A percentile compares a stretch with the other conserved stretches of the same genome.
phyloP scores from a whole-genome alignment of 2,888 invertebrate genomes.

The Stramonita haemastoma region DNA sequence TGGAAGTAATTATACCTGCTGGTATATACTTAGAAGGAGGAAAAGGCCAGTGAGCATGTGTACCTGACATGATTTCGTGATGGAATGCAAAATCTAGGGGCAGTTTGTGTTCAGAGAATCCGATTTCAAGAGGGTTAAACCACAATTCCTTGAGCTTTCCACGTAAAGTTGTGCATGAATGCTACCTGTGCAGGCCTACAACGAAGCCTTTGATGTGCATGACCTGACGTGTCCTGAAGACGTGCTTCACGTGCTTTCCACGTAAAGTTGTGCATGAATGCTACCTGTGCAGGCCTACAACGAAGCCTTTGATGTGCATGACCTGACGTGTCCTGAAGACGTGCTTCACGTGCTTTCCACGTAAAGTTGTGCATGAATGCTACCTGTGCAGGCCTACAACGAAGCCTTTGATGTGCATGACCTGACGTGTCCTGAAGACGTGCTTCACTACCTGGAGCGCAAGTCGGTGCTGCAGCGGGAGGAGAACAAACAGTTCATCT shows the following conservation, averaged over 20 bases:
- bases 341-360: too few species aligned
- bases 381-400: conserved; percentile 45
- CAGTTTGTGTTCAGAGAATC: too few species aligned
- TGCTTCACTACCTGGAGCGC: conserved; percentile 45
- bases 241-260: conserved; percentile 45
- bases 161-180: too few species aligned
- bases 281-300: conserved; percentile 47
- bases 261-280: too few species aligned
- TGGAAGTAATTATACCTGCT: too few species aligned
- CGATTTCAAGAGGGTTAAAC: too few species aligned
- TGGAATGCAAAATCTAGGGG: too few species aligned
- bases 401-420: conserved; percentile 49
- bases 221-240: conserved; percentile 50
- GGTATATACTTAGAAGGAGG: too few species aligned
- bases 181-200: conserved; percentile 47
- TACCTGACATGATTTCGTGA: too few species aligned
- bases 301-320: conserved; percentile 47
- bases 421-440: conserved; percentile 49
- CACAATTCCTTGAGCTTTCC: too few species aligned
- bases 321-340: conserved; percentile 49
- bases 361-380: too few species aligned
- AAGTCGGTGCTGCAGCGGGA: conserved; percentile 26
- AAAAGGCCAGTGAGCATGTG: too few species aligned
- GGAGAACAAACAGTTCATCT: neutral
- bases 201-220: conserved; percentile 46